Percentiles rank a stretch among this genome's conserved stretches.
These are phyloP conservation scores for Drosophila imparisetae DNA, from an alignment of 2,888 invertebrate genomes.

Conservation along the genomic window DNA sequence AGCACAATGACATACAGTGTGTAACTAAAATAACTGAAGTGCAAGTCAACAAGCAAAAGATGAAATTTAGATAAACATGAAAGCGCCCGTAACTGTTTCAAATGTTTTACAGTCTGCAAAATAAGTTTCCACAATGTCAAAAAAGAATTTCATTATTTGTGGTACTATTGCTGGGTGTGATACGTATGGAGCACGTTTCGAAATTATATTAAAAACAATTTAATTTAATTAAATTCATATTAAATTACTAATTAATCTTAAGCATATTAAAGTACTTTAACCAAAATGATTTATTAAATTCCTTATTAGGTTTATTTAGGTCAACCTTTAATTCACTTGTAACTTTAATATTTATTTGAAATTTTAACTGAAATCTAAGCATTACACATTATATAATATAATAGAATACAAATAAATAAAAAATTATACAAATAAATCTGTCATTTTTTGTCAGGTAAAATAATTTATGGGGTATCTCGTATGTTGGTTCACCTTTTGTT, in stretches of 20 bases:
- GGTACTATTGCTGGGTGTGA: background rate
- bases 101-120: constrained; percentile 24
- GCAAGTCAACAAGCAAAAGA: constrained; percentile 43
- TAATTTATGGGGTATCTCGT: background rate
- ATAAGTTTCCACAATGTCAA: background rate
- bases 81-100: constrained; percentile 10
- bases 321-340: background rate
- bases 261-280: background rate
- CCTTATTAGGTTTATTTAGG: background rate
- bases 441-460: background rate
- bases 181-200: no score
- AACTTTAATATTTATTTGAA: background rate
- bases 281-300: background rate
- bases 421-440: background rate
- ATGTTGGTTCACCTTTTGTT: background rate
- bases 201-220: background rate
- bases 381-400: background rate
- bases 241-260: background rate
- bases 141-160: background rate
- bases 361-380: background rate
- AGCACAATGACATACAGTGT: constrained; percentile 6
- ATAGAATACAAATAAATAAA: background rate
- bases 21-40: constrained; percentile 30
- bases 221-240: background rate
- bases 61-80: constrained; percentile 44